Evolutionary conservation across 1,140 invertebrate species (phyloP).

Genomic region (Acyrthosiphon pisum): DNA sequence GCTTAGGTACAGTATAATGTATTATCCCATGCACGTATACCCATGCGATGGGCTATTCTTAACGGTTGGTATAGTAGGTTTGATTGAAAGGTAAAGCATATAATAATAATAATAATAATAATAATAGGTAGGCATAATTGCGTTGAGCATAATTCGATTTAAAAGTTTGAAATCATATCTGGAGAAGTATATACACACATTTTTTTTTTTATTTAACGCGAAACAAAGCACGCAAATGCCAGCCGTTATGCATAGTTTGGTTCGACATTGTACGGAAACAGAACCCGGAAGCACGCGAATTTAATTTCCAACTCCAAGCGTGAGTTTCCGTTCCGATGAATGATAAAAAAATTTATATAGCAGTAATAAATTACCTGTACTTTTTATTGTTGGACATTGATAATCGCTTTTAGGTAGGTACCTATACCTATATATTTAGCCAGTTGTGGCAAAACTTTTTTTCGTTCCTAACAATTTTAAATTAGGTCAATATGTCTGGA

Average conservation of each 20-base stretch:
- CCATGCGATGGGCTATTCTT: neutral
- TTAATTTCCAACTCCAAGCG: slow-evolving; percentile 23
- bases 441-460: neutral
- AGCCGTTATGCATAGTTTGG: neutral
- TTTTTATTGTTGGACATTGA: neutral
- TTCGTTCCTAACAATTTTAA: neutral
- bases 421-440: neutral
- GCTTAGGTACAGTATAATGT: slow-evolving; percentile 28
- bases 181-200: neutral
- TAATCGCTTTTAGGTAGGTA: neutral
- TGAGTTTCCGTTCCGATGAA: neutral
- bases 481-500: slow-evolving; percentile 6
- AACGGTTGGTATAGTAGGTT: neutral
- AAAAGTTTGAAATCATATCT: neutral
- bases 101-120: neutral
- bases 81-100: slow-evolving; percentile 6
- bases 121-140: neutral
- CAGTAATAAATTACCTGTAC: slow-evolving; percentile 21
- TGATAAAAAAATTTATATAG: neutral
- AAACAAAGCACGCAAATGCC: slow-evolving; percentile 15
- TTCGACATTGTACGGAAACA: neutral
- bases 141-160: slow-evolving; percentile 11
- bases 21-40: slow-evolving; percentile 31
- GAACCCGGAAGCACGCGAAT: slow-evolving; percentile 29
- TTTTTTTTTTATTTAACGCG: neutral